Conservation (phyloP, 2,113 vertebrate genomes). For the Martes martes region DNA sequence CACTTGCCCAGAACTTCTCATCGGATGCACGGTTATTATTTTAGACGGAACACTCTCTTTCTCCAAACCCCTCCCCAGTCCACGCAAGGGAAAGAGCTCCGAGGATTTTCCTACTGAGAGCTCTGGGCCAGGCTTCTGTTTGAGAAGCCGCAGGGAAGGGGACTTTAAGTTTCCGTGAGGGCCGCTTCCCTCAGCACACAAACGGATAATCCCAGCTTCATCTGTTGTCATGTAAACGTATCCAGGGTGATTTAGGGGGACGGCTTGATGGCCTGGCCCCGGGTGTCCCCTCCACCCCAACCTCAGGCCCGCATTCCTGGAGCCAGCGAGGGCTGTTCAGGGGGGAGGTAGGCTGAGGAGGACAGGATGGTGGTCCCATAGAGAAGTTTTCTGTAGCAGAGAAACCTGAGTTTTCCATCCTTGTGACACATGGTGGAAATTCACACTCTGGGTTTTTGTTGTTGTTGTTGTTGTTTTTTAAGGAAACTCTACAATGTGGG, state of each 20-base stretch:
- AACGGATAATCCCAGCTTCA: accelerated
- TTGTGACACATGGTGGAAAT: not conserved
- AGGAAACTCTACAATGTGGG: not conserved
- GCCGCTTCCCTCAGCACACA: accelerated
- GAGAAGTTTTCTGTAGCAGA: not conserved
- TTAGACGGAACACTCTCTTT: not conserved
- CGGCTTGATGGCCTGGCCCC: not conserved
- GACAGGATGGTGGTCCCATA: not conserved
- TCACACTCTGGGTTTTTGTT: not conserved
- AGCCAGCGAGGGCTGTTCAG: not conserved
- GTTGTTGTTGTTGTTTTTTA: not conserved
- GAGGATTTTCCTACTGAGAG: not conserved
- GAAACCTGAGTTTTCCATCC: not conserved
- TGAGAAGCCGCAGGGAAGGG: not conserved
- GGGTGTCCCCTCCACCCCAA: not conserved
- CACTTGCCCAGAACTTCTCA: slow-evolving; percentile 48
- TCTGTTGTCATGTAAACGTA: not conserved
- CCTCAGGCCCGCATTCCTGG: not conserved
- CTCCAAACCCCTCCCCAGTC: not conserved
- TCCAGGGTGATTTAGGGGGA: not conserved
- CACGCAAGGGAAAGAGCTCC: not conserved
- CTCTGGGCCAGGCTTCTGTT: not conserved
- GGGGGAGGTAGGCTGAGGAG: not conserved
- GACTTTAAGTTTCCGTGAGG: not conserved
- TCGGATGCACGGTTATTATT: not conserved